These are phyloP conservation scores for Eutrigla gurnardus DNA, from an alignment of 2,797 vertebrate genomes.

Conservation along the genomic window DNA sequence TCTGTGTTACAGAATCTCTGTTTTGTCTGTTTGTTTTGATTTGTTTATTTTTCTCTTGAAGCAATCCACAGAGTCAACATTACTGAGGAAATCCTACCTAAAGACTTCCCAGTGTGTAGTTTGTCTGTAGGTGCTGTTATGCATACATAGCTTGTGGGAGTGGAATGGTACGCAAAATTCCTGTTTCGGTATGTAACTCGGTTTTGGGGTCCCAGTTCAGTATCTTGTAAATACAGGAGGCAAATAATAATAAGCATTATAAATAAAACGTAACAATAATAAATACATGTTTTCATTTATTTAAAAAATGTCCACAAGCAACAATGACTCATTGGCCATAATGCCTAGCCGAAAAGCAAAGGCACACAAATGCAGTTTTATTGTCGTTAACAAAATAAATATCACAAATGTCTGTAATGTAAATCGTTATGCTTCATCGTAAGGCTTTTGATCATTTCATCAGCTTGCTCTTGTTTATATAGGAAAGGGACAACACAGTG, in stretches of 20 bases:
- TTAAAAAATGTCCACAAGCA: too few relatives aligned
- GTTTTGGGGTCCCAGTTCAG: background rate
- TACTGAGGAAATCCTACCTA: constrained; percentile 11
- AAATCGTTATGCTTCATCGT: background rate
- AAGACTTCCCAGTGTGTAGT: constrained; percentile 18
- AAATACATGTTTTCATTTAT: too few relatives aligned
- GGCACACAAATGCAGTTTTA: background rate
- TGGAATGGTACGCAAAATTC: background rate
- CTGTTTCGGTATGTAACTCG: too few relatives aligned
- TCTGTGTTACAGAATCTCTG: too few relatives aligned
- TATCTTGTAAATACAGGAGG: background rate
- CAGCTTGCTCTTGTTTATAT: background rate
- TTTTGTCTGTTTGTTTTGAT: background rate
- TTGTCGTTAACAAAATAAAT: background rate
- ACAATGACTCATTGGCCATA: too few relatives aligned
- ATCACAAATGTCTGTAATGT: background rate
- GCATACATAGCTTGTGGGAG: constrained; percentile 9
- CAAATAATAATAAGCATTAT: background rate
- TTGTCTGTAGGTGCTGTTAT: constrained; percentile 54
- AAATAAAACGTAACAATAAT: too few relatives aligned
- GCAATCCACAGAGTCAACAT: constrained; percentile 4
- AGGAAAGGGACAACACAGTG: background rate
- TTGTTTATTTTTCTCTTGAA: constrained; percentile 2
- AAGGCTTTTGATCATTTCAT: background rate
- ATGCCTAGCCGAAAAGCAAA: too few relatives aligned